Evolutionary conservation across 37 sponge, comb jelly and placozoan genomes (phyloP).

Genomic region (Agelas oroides): DNA sequence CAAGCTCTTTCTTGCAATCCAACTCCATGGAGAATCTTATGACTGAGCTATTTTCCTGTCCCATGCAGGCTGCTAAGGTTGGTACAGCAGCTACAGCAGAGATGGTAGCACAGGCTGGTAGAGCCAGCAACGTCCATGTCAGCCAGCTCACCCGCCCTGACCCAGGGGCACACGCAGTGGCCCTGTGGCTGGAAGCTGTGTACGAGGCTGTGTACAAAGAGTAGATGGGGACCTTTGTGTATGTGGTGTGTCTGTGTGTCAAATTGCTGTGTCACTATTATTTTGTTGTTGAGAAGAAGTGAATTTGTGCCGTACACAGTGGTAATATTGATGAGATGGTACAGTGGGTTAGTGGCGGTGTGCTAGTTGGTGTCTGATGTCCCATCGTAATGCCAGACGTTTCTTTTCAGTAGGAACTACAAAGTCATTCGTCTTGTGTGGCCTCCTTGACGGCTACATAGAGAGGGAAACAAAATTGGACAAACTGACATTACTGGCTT

Average conservation of each 20-base stretch:
- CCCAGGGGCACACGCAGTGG: constrained; percentile 87
- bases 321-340: too few relatives aligned
- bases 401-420: constrained; percentile 80
- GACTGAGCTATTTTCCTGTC: too few relatives aligned
- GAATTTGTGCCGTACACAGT: too few relatives aligned
- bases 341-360: constrained; percentile 8
- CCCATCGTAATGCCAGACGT: constrained; percentile 71
- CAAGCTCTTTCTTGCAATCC: too few relatives aligned
- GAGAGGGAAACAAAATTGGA: not conserved
- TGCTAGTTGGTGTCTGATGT: constrained; percentile 65
- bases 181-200: constrained; percentile 70
- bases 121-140: constrained; percentile 80
- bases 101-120: constrained; percentile 84
- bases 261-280: too few relatives aligned
- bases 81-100: constrained; percentile 68
- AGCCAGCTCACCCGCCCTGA: constrained; percentile 77
- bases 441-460: constrained; percentile 40
- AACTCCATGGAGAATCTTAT: too few relatives aligned
- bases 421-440: constrained; percentile 36
- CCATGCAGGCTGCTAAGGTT: constrained; percentile 56
- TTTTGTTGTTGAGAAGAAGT: too few relatives aligned
- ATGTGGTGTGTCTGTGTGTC: too few relatives aligned
- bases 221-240: not conserved
- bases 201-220: constrained; percentile 11
- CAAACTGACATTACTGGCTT: too few relatives aligned